phyloP scores from a whole-genome alignment of 2,113 vertebrate genomes.

The Charadrius vociferus region DNA sequence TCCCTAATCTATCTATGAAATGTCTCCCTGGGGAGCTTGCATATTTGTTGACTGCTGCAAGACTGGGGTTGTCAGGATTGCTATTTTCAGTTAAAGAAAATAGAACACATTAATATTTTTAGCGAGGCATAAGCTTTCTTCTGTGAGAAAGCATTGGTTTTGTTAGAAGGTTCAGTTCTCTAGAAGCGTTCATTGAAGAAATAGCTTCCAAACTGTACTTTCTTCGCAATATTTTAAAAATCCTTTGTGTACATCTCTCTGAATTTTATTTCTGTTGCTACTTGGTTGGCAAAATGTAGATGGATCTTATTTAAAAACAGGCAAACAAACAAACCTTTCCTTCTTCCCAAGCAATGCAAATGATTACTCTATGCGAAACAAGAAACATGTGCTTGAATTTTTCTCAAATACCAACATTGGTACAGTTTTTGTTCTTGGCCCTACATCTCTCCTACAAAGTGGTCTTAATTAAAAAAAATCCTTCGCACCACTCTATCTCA shows the following conservation, averaged over 20 bases:
- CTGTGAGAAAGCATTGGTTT: background rate
- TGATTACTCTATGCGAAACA: slow-evolving; percentile 26
- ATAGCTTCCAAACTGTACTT: background rate
- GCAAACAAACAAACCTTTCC: background rate
- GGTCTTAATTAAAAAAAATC: background rate
- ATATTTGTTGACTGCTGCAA: background rate
- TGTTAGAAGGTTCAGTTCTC: background rate
- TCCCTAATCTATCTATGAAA: background rate
- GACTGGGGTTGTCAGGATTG: background rate
- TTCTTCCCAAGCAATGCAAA: background rate
- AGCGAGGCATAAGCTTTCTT: background rate
- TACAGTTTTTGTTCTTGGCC: background rate
- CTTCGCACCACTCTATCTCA: background rate
- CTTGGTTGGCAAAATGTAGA: slow-evolving; percentile 44
- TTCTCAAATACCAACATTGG: slow-evolving; percentile 17
- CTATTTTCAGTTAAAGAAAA: slow-evolving; percentile 38
- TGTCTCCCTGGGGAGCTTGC: background rate
- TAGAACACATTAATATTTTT: background rate
- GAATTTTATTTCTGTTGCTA: background rate
- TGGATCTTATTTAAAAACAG: slow-evolving; percentile 34
- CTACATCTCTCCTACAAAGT: background rate
- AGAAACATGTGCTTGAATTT: slow-evolving; percentile 29
- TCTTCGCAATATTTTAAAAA: background rate
- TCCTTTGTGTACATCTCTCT: background rate
- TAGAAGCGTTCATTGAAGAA: background rate